Percentiles rank a stretch among this genome's conserved stretches.
Evolutionary conservation across 2,888 invertebrate genomes (phyloP).

Genomic region (Schrankia costaestrigalis): DNA sequence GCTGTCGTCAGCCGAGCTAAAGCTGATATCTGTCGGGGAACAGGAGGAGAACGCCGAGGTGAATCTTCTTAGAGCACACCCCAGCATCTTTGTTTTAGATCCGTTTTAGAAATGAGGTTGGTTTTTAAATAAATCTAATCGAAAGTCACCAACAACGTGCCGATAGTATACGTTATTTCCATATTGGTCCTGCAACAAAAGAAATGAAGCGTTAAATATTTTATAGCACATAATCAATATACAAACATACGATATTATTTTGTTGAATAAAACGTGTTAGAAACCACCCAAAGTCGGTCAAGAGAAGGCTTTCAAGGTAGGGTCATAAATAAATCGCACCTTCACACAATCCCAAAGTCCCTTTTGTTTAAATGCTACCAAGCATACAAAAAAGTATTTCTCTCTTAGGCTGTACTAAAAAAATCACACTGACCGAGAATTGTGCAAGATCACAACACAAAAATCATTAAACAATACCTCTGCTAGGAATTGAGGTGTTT

Average conservation of each 20-base stretch:
- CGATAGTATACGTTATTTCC: constrained; percentile 48
- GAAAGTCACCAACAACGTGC: constrained; percentile 43
- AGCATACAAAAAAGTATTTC: constrained; percentile 71
- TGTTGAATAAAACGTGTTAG: constrained; percentile 44
- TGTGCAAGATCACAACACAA: constrained; percentile 80
- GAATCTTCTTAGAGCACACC: constrained; percentile 70
- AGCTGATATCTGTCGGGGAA: constrained; percentile 53
- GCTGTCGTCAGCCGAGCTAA: constrained; percentile 75
- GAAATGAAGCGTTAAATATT: constrained; percentile 48
- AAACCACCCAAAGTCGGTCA: constrained; percentile 69
- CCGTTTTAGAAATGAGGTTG: constrained; percentile 47
- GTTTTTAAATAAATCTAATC: constrained; percentile 41
- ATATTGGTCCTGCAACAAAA: constrained; percentile 77
- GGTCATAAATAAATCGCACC: constrained; percentile 80
- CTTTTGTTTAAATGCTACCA: constrained; percentile 80
- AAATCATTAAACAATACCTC: constrained; percentile 78
- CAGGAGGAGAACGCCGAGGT: constrained; percentile 58
- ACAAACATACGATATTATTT: constrained; percentile 41
- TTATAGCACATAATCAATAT: constrained; percentile 43
- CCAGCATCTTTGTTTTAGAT: constrained; percentile 74
- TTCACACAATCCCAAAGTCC: constrained; percentile 63
- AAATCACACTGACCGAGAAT: constrained; percentile 62
- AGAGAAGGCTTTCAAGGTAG: constrained; percentile 62
- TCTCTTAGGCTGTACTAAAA: constrained; percentile 62
- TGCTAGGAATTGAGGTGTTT: constrained; percentile 80